Evolutionary conservation across 2,113 vertebrate species (phyloP), one percentile per base, ranked within the genome.

Genomic region (Lepisosteus osseus): DNA sequence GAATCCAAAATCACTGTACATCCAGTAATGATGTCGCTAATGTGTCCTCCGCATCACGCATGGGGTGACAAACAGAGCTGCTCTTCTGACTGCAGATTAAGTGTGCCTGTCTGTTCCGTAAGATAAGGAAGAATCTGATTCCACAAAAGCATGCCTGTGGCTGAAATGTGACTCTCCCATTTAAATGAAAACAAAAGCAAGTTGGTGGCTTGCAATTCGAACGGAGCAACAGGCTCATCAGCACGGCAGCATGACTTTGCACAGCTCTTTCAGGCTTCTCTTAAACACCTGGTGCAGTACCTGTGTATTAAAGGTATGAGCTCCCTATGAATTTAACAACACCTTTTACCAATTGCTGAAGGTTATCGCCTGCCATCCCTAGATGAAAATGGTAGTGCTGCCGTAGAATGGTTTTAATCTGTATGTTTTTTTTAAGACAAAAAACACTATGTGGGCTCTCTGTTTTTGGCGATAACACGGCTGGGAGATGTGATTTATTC

Each of bases 41-140:
- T 86, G 82, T 83, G 79, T 77, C 84, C 77, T 82, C 83, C 70
- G 72, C 81, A 66, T 75, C 47, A 70, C 82, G 70, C 44, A 63
- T 68, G 78, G 80, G 82, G 83, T 67, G 77, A 82, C 77, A 83
- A 80, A 83, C 74, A 79, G 79, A 77, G 74, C 72, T 70, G 79
- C 79, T 67, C 80, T 76, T 76, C 74, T 79, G 82, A 82, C 78
- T 82, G 74, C 78, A 83, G 77, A 78, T 82, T 80, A 77, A 82
- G 77, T 66, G 3, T 61, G 66, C 29, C 75, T 72, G 76, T 74
- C 87, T 90, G 89, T 77, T 85, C 64, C 70, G 47, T 54, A 83
- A 70, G 87, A 90, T 89, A 89, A 89, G 85, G 80, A 72, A 66
- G 77, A 79, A 84, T 88, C 86, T 79, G 84, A 86, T 86, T 79